phyloP scores from a whole-genome alignment of 1,140 invertebrate genomes.

The Drosophila insularis region DNA sequence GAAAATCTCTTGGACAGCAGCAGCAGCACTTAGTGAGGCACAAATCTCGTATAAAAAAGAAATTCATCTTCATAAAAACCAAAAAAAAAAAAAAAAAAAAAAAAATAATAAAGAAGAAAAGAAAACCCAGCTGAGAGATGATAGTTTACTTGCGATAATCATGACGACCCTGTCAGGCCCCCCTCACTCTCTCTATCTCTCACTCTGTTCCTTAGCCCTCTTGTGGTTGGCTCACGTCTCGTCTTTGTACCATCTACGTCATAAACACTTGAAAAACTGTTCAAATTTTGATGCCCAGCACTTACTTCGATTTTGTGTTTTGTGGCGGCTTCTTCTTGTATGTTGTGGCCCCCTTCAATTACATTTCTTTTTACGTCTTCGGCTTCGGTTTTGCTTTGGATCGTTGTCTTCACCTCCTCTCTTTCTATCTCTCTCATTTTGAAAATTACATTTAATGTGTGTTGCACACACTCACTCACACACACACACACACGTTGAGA shows the following conservation, averaged over 20 bases:
- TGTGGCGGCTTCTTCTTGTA: conserved; percentile 42
- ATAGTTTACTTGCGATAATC: conserved; percentile 77
- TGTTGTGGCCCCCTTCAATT: conserved; percentile 8
- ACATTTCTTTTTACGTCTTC: conserved; percentile 7
- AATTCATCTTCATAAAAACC: conserved; percentile 74
- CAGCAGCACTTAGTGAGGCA: conserved; percentile 11
- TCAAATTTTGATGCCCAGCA: conserved; percentile 69
- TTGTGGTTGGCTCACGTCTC: not conserved
- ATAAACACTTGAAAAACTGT: conserved; percentile 75
- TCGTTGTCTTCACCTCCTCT: not conserved
- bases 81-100: conserved; percentile 23
- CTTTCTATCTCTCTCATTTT: conserved; percentile 2
- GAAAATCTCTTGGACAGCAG: conserved; percentile 5
- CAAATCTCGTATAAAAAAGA: conserved; percentile 72
- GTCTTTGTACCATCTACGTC: conserved; percentile 13
- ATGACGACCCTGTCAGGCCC: conserved; percentile 8
- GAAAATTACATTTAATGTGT: conserved; percentile 73
- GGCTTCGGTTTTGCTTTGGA: not conserved
- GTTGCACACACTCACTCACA: conserved; percentile 41
- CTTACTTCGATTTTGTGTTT: conserved; percentile 45
- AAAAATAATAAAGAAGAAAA: conserved; percentile 19
- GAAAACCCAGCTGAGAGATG: conserved; percentile 58
- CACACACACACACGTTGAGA: conserved; percentile 36
- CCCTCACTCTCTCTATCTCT: conserved; percentile 8
- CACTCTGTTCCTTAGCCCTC: no score